Percentiles rank a stretch among this genome's conserved stretches.
phyloP scores from a whole-genome alignment of 2,113 vertebrate genomes.

The Cyanoramphus novaezelandiae region DNA sequence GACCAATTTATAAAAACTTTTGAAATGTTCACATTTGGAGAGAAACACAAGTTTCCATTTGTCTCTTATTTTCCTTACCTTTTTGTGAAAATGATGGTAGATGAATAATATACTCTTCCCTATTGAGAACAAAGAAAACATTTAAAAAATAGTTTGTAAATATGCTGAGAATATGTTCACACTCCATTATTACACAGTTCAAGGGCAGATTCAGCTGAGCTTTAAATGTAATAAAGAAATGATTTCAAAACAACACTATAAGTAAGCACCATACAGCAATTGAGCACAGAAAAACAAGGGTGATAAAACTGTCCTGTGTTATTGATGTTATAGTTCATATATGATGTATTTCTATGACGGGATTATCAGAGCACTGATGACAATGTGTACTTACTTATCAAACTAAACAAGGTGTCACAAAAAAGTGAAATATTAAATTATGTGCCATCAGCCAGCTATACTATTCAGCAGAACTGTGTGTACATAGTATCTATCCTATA shows the following conservation, averaged over 20 bases:
- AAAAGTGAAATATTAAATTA: conserved; percentile 55
- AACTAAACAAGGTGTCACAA: conserved; percentile 42
- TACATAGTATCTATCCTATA: neutral
- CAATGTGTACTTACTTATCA: conserved; percentile 12
- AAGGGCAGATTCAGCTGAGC: conserved; percentile 47
- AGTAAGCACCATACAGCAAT: neutral
- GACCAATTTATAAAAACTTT: neutral
- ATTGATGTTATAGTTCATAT: conserved; percentile 51
- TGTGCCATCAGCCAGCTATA: neutral
- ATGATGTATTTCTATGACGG: conserved; percentile 23
- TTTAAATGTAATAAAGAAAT: conserved; percentile 48
- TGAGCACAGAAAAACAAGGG: conserved; percentile 29
- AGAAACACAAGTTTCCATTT: neutral
- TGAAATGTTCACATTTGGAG: neutral
- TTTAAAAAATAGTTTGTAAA: neutral
- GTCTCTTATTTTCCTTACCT: neutral
- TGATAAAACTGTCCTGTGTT: conserved; percentile 40
- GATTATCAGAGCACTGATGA: conserved; percentile 42
- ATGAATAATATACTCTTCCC: neutral
- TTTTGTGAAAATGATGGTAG: neutral
- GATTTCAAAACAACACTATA: neutral
- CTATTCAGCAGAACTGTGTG: neutral
- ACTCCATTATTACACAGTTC: conserved; percentile 35
- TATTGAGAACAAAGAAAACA: neutral
- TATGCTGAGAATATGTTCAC: neutral